Conservation (phyloP, 1,140 invertebrate genomes). For the Hylaeus anthracinus region DNA sequence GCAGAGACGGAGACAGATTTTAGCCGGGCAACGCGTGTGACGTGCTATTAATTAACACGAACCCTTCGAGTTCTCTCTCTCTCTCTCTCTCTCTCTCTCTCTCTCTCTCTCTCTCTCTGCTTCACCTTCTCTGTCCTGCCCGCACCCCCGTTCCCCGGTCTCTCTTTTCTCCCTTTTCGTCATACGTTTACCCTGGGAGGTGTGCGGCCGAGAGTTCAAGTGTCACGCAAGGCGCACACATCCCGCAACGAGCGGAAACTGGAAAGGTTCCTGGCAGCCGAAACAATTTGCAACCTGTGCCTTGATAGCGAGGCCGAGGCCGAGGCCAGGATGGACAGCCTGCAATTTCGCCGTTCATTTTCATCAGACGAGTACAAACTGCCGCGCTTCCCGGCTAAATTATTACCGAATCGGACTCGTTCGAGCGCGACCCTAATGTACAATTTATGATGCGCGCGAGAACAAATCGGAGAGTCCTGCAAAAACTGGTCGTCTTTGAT, state of each 20-base stretch:
- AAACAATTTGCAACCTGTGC: slow-evolving; percentile 53
- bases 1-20: slow-evolving; percentile 76
- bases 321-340: slow-evolving; percentile 12
- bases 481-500: too few relatives aligned
- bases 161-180: slow-evolving; percentile 44
- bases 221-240: slow-evolving; percentile 75
- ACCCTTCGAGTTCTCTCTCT: slow-evolving; percentile 69
- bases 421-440: neutral
- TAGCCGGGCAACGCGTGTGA: slow-evolving; percentile 77
- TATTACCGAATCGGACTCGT: slow-evolving; percentile 2
- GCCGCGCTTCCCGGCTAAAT: neutral
- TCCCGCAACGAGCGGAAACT: slow-evolving; percentile 71
- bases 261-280: slow-evolving; percentile 61
- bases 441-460: neutral
- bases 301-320: slow-evolving; percentile 35
- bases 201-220: slow-evolving; percentile 70
- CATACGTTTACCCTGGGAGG: slow-evolving; percentile 54
- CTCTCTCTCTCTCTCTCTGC: slow-evolving; percentile 54
- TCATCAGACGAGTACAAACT: slow-evolving; percentile 8
- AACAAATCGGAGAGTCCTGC: neutral
- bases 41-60: slow-evolving; percentile 81
- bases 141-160: neutral
- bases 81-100: slow-evolving; percentile 9
- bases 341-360: slow-evolving; percentile 34
- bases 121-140: slow-evolving; percentile 21